Evolutionary conservation across 2,888 invertebrate genomes (phyloP), one percentile per base, ranked within the genome.

Genomic region (Notodromas monacha): DNA sequence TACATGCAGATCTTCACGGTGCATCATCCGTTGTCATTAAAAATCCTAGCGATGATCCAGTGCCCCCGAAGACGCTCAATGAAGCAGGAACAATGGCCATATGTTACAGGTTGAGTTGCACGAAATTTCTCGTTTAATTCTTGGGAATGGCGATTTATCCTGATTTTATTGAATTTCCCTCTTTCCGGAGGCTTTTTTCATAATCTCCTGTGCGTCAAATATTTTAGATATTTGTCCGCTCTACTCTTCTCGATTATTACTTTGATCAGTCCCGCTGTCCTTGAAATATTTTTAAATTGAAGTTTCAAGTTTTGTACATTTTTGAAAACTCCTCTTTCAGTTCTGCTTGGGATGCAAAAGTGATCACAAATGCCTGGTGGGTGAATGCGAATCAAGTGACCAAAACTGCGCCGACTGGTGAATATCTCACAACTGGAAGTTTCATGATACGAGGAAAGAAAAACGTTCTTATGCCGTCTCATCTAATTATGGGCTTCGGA

Each of bases 371-470:
- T 40, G 77, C 89, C 4, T 96, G 86, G 68, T 96, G 92, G 92
- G 96, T 99, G 12, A 58, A 66, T 44, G 73, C 74, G 30, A 63
- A 73, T 37, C 96, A 96, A 53, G 86, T 96, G 11, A 77, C 77
- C 15, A 86, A 96, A 55, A 84, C 84, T 0, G 92, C 96, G 0
- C 96, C 92, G 1, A 68, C 79, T 5, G 96, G 96, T 34, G 92
- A 99, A 55, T 96, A 84, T 51, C 60, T 96, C 34, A 68, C 73
- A 2, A 81, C 89, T 2, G 96, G 86, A 38, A 76, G 79, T 41
- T 89, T 89, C 53, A 86, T 89, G 81, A 68, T 89, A 40, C 60
- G 92, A 34, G 86, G 96, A 21, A 81, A 74, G 52, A 96, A 92
- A 56, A 92, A 92, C 54, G 92, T 74, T 49, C 55, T 96, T 30